Evolutionary conservation across 2,797 vertebrate species (phyloP).

Genomic region (Myoxocephalus aenaeus): DNA sequence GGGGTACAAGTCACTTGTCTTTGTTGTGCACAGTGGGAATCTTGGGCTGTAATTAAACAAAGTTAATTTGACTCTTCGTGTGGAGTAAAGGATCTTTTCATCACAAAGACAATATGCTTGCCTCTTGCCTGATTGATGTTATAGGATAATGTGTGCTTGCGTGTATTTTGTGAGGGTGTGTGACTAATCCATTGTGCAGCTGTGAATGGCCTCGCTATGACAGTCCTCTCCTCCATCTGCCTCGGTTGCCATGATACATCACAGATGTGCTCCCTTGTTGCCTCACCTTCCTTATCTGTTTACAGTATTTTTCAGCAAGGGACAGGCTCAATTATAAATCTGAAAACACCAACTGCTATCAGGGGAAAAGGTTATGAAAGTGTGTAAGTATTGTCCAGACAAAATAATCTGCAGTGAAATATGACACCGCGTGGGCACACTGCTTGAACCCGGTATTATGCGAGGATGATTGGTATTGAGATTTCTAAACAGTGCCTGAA

Average conservation of each 20-base stretch:
- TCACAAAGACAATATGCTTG: slow-evolving; percentile 59
- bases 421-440: background rate
- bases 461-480: slow-evolving; percentile 27
- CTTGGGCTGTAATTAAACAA: slow-evolving; percentile 65
- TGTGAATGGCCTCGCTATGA: slow-evolving; percentile 66
- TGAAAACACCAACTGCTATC: slow-evolving; percentile 46
- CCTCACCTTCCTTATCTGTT: slow-evolving; percentile 57
- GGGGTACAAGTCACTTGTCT: slow-evolving; percentile 45
- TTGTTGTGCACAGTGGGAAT: slow-evolving; percentile 44
- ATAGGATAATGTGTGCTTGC: slow-evolving; percentile 53
- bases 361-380: slow-evolving; percentile 23
- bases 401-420: slow-evolving; percentile 27
- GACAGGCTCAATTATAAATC: slow-evolving; percentile 43
- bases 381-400: slow-evolving; percentile 25
- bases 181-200: slow-evolving; percentile 63
- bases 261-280: slow-evolving; percentile 61
- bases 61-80: slow-evolving; percentile 68
- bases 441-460: slow-evolving; percentile 1
- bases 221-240: slow-evolving; percentile 69
- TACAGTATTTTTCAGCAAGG: slow-evolving; percentile 46
- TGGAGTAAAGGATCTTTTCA: slow-evolving; percentile 66
- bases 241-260: slow-evolving; percentile 77
- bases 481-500: slow-evolving; percentile 30
- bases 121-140: slow-evolving; percentile 62
- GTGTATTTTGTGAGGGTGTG: slow-evolving; percentile 54